phyloP scores from a whole-genome alignment of 1,140 invertebrate species.

The Sminthurinus signatus region DNA sequence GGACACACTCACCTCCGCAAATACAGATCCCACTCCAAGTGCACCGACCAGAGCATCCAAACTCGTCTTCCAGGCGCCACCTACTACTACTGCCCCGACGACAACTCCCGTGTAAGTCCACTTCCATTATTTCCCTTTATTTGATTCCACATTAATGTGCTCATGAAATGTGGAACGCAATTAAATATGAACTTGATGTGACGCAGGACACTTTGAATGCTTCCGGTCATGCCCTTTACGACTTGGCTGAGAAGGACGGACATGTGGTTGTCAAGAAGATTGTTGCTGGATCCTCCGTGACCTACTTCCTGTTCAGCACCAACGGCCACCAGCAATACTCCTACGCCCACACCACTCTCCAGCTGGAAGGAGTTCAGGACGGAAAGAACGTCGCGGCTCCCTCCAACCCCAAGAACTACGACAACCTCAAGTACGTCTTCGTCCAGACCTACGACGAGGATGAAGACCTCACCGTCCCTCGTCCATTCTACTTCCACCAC shows the following conservation, averaged over 20 bases:
- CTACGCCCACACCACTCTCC: slow-evolving; percentile 5
- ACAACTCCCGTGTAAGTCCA: slow-evolving; percentile 27
- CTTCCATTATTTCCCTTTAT: not conserved
- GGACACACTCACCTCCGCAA: slow-evolving; percentile 12
- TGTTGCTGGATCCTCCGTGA: slow-evolving; percentile 15
- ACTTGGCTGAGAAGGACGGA: slow-evolving; percentile 21
- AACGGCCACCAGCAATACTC: slow-evolving; percentile 36
- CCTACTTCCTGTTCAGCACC: slow-evolving; percentile 29
- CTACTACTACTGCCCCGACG: slow-evolving; percentile 26
- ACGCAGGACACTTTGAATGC: slow-evolving; percentile 34
- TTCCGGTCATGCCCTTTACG: slow-evolving; percentile 19
- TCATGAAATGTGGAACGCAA: no score
- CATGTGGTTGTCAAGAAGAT: slow-evolving; percentile 19
- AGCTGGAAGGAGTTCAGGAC: slow-evolving; percentile 8
- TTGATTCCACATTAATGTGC: no score
- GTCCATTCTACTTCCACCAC: slow-evolving; percentile 37
- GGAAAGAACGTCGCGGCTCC: slow-evolving; percentile 24
- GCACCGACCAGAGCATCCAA: slow-evolving; percentile 11
- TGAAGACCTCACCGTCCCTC: slow-evolving; percentile 26
- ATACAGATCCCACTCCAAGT: slow-evolving; percentile 23
- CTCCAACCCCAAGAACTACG: slow-evolving; percentile 20
- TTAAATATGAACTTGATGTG: no score
- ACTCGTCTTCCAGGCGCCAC: slow-evolving; percentile 23
- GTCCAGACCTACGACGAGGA: slow-evolving; percentile 18
- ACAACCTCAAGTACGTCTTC: slow-evolving; percentile 33